Percentiles rank a stretch among this genome's conserved stretches.
phyloP scores from a whole-genome alignment of 2,797 vertebrate genomes.

The Siniperca undulata region DNA sequence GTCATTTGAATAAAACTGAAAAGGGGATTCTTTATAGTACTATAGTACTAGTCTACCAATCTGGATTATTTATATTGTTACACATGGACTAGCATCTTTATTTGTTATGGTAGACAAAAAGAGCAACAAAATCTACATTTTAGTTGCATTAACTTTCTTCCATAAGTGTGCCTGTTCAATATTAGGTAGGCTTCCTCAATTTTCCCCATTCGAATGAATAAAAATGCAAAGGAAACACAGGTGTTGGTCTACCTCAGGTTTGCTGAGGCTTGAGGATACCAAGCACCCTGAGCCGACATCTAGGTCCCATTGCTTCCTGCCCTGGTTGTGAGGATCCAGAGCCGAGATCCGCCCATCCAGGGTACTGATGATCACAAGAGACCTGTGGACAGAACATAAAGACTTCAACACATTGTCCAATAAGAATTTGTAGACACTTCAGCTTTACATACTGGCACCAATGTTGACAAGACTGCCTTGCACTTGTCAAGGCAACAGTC shows the following conservation, averaged over 20 bases:
- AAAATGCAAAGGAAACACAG: not conserved
- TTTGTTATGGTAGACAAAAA: not conserved
- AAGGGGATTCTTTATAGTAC: not conserved
- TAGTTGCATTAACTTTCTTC: not conserved
- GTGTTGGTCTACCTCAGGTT: constrained; percentile 91
- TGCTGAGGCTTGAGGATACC: constrained; percentile 97
- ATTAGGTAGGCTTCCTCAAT: not conserved
- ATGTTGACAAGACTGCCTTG: not conserved
- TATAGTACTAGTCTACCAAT: not conserved
- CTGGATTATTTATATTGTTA: not conserved
- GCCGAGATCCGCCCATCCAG: constrained; percentile 97
- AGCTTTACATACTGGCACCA: not conserved
- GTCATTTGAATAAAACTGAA: not conserved
- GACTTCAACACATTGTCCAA: not conserved
- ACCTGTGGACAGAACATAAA: constrained; percentile 80
- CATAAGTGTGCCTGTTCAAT: not conserved
- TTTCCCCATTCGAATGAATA: not conserved
- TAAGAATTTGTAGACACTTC: not conserved
- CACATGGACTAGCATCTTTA: not conserved
- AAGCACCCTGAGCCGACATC: constrained; percentile 95
- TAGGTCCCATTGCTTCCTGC: constrained; percentile 97
- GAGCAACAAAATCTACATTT: not conserved
- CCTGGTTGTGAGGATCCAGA: constrained; percentile 94
- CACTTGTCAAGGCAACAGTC: not conserved
- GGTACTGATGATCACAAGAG: constrained; percentile 96